phyloP scores from a whole-genome alignment of 2,888 invertebrate species.

The Antheraea yamamai region DNA sequence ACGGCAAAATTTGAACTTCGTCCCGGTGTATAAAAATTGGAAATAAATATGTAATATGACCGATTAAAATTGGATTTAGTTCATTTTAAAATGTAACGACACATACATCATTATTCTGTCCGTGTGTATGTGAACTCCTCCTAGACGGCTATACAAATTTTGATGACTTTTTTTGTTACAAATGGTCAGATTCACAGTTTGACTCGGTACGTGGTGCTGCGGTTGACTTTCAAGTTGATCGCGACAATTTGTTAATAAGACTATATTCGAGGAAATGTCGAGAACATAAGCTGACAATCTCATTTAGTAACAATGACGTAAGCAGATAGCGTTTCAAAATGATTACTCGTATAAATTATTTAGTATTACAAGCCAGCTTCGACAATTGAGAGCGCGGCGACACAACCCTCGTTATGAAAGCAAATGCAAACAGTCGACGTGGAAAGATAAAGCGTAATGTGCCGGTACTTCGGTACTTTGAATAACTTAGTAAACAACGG shows the following conservation, averaged over 20 bases:
- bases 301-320: slow-evolving; percentile 12
- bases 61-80: too few relatives aligned
- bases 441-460: slow-evolving; percentile 19
- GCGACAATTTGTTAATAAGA: slow-evolving; percentile 12
- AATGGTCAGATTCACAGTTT: too few relatives aligned
- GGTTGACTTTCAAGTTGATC: background rate
- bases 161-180: too few relatives aligned
- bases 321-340: slow-evolving; percentile 8
- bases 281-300: slow-evolving; percentile 9
- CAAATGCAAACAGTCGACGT: slow-evolving; percentile 17
- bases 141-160: too few relatives aligned
- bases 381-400: background rate
- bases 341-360: slow-evolving; percentile 20
- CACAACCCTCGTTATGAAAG: slow-evolving; percentile 15
- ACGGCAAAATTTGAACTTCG: too few relatives aligned
- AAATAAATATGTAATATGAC: too few relatives aligned
- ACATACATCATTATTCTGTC: too few relatives aligned
- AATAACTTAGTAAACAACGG: slow-evolving; percentile 16
- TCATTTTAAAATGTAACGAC: too few relatives aligned
- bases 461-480: slow-evolving; percentile 12
- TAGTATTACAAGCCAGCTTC: background rate
- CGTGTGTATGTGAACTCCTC: too few relatives aligned
- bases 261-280: background rate
- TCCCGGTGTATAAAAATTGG: too few relatives aligned
- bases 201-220: too few relatives aligned